phyloP scores from a whole-genome alignment of 2,888 invertebrate species.

The Leptinotarsa rubiginosa region DNA sequence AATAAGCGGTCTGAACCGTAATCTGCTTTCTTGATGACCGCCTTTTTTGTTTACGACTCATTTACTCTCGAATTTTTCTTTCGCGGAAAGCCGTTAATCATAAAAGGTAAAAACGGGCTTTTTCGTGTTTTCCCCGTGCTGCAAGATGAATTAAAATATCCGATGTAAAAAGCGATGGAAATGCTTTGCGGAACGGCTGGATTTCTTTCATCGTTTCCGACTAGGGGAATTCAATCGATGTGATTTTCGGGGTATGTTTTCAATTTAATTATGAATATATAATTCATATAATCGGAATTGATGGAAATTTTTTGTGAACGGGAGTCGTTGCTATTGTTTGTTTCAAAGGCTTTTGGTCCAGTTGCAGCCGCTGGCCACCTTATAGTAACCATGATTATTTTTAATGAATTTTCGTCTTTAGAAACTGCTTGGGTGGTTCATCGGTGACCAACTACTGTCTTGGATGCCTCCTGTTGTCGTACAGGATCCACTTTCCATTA shows the following conservation, averaged over 20 bases:
- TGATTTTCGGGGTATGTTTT: background rate
- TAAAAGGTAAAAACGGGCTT: slow-evolving; percentile 51
- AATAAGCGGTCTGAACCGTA: slow-evolving; percentile 64
- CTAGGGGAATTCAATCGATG: slow-evolving; percentile 1
- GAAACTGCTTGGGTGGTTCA: too few relatives aligned
- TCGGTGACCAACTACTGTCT: too few relatives aligned
- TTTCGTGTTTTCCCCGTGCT: slow-evolving; percentile 48
- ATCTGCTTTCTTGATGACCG: slow-evolving; percentile 64
- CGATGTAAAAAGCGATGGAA: slow-evolving; percentile 50
- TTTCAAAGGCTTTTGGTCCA: too few relatives aligned
- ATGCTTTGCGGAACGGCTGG: slow-evolving; percentile 32
- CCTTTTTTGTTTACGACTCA: slow-evolving; percentile 65
- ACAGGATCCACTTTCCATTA: too few relatives aligned
- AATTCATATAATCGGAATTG: too few relatives aligned
- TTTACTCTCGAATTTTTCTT: slow-evolving; percentile 62
- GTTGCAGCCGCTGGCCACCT: too few relatives aligned
- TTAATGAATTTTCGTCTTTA: too few relatives aligned
- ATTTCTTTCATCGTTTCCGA: slow-evolving; percentile 5
- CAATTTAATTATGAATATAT: too few relatives aligned
- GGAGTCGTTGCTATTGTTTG: too few relatives aligned
- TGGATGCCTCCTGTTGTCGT: too few relatives aligned
- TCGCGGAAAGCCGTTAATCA: slow-evolving; percentile 58
- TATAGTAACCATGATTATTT: too few relatives aligned
- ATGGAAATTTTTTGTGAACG: too few relatives aligned
- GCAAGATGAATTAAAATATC: slow-evolving; percentile 54